Evolutionary conservation across 2,797 vertebrate genomes (phyloP).

Genomic region (Pangasius krempfi): DNA sequence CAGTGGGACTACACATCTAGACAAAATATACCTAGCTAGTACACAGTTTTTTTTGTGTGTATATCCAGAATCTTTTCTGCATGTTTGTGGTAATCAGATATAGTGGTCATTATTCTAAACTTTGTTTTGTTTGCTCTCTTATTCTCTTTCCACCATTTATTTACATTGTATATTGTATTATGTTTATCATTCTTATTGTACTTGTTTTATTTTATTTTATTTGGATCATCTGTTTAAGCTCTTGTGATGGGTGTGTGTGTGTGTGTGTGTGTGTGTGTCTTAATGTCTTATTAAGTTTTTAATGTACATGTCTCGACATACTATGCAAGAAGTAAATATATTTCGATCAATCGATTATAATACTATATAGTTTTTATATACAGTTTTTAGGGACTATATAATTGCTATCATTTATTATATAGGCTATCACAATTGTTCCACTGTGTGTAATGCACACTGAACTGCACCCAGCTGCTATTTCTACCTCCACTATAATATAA

Average conservation of each 20-base stretch:
- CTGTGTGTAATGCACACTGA: no score
- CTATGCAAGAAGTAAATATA: not conserved
- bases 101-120: not conserved
- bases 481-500: no score
- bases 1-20: conserved; percentile 20
- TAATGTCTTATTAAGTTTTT: no score
- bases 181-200: not conserved
- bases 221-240: no score
- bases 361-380: no score
- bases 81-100: not conserved
- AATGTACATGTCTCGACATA: not conserved
- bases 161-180: not conserved
- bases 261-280: not conserved
- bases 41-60: not conserved
- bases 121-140: not conserved
- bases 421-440: no score
- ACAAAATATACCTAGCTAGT: not conserved
- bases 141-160: not conserved
- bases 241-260: no score
- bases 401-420: no score
- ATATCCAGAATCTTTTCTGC: not conserved
- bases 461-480: no score
- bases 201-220: not conserved
- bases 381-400: no score
- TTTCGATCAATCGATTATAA: not conserved